Evolutionary conservation across 2,888 invertebrate species (phyloP).

Genomic region (Rhodophaea formosa): DNA sequence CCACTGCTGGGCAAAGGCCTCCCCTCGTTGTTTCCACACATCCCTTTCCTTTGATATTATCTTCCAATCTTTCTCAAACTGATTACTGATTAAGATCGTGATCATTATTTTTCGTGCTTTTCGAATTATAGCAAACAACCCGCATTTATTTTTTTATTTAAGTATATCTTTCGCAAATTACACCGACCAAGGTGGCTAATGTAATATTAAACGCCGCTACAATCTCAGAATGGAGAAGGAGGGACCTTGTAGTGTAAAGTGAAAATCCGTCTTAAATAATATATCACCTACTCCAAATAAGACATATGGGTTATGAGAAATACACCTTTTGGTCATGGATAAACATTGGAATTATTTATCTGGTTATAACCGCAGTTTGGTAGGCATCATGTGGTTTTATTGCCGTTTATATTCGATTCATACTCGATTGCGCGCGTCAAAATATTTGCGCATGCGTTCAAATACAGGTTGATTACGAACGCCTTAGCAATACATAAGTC

Average conservation of each 20-base stretch:
- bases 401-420: background rate
- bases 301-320: background rate
- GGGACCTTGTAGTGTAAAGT: slow-evolving; percentile 1
- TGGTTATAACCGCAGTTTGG: background rate
- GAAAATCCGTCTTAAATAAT: slow-evolving; percentile 5
- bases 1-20: no score
- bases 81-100: no score
- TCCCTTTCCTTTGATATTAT: no score
- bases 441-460: background rate
- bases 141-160: background rate
- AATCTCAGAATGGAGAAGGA: background rate
- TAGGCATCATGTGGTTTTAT: background rate
- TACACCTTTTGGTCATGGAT: background rate
- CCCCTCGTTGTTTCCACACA: no score
- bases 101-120: no score
- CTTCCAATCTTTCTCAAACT: no score
- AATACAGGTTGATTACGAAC: background rate
- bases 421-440: background rate
- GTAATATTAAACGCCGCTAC: background rate
- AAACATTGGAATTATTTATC: background rate
- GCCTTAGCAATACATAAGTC: background rate
- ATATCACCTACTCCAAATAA: background rate
- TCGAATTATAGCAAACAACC: background rate
- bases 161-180: background rate
- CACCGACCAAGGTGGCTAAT: background rate